These are phyloP conservation scores for Euplagia quadripunctaria DNA, from an alignment of 2,888 invertebrate species.

Conservation along the genomic window DNA sequence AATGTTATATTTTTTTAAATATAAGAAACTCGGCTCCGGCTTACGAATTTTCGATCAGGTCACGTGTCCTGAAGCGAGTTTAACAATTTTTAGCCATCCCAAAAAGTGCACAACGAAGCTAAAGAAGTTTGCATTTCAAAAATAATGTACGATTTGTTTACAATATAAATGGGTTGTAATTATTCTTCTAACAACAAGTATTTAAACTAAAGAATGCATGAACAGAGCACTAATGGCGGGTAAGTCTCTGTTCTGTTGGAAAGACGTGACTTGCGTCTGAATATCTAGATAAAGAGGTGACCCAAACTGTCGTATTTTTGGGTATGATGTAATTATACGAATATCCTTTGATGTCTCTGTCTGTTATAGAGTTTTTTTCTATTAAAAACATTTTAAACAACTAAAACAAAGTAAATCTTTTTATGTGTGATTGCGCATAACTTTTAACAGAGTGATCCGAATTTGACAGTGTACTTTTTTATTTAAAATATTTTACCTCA, in stretches of 20 bases:
- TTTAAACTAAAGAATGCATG: background rate
- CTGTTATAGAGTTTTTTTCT: slow-evolving; percentile 11
- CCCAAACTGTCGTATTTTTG: slow-evolving; percentile 35
- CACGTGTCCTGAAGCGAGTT: no score
- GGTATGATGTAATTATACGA: slow-evolving; percentile 35
- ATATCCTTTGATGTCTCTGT: slow-evolving; percentile 16
- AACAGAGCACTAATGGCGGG: slow-evolving; percentile 16
- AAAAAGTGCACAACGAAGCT: no score
- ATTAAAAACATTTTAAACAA: background rate
- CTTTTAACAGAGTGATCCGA: no score
- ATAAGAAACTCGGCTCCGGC: no score
- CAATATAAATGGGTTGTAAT: background rate
- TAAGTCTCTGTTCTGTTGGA: background rate
- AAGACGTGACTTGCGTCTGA: slow-evolving; percentile 40
- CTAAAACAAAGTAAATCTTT: background rate
- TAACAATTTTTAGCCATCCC: no score
- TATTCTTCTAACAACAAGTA: background rate
- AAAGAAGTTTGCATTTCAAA: no score
- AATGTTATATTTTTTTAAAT: no score
- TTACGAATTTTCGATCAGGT: no score
- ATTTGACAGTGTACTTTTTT: no score
- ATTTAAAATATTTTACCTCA: no score
- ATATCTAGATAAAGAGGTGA: slow-evolving; percentile 13
- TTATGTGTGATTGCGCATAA: no score
- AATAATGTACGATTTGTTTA: slow-evolving; percentile 5